A percentile compares a stretch with the other conserved stretches of the same genome.
Conservation (phyloP, 2,113 vertebrate species). For the Phrynosoma platyrhinos region DNA sequence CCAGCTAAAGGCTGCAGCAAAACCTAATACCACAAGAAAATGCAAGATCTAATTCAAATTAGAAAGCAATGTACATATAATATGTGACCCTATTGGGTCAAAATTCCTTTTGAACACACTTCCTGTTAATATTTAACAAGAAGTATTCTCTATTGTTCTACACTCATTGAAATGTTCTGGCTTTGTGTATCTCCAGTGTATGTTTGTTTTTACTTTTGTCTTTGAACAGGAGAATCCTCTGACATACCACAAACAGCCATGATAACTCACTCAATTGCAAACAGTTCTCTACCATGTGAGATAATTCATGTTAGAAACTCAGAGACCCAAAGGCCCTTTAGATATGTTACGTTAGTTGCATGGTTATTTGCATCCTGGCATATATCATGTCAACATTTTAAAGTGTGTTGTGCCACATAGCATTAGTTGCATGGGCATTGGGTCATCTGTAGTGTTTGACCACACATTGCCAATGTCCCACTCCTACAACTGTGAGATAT, state of each 20-base stretch:
- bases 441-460: not conserved
- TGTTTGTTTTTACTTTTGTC: not conserved
- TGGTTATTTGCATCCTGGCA: not conserved
- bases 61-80: not conserved
- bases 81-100: not conserved
- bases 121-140: not conserved
- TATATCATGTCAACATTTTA: no score
- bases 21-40: conserved; percentile 8
- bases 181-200: no score
- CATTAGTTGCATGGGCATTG: not conserved
- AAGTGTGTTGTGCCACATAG: no score
- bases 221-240: not conserved
- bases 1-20: not conserved
- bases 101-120: not conserved
- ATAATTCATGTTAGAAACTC: not conserved
- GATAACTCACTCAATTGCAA: not conserved
- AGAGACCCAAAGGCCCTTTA: not conserved
- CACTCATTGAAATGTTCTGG: not conserved
- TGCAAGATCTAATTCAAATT: not conserved
- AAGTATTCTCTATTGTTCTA: not conserved
- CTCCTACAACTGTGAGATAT: not conserved
- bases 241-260: not conserved
- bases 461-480: not conserved
- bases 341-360: not conserved
- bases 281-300: not conserved